These are phyloP conservation scores for Philaethria dido DNA, from an alignment of 2,888 invertebrate genomes.

Conservation along the genomic window DNA sequence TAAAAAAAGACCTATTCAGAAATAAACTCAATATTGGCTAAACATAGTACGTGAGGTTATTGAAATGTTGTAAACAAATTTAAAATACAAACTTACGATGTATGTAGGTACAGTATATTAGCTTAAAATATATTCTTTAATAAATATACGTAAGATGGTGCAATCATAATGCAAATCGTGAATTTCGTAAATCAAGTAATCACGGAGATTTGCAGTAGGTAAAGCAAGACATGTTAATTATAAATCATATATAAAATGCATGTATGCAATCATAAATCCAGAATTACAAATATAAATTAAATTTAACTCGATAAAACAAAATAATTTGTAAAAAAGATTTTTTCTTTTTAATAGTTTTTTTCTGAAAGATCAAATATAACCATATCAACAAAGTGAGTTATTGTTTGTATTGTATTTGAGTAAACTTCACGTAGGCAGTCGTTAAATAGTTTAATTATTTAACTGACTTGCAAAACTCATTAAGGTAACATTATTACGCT, in stretches of 20 bases:
- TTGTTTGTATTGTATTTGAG: background rate
- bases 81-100: background rate
- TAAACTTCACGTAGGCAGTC: no score
- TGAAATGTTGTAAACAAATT: background rate
- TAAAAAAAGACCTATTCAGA: no score
- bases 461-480: no score
- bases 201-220: slow-evolving; percentile 17
- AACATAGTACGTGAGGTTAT: background rate
- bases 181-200: slow-evolving; percentile 12
- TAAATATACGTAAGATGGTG: slow-evolving; percentile 1
- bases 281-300: no score
- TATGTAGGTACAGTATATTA: background rate
- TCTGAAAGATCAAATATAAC: background rate
- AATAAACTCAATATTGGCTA: no score
- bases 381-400: no score
- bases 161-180: slow-evolving; percentile 22
- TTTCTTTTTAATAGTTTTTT: background rate
- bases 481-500: no score
- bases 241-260: background rate
- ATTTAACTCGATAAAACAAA: background rate
- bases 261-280: background rate
- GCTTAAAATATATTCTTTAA: slow-evolving; percentile 12
- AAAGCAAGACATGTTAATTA: slow-evolving; percentile 15
- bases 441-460: no score
- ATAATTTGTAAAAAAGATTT: background rate